Evolutionary conservation across 1,140 invertebrate species (phyloP), one percentile per base, ranked within the genome.

Genomic region (Halesus radiatus): DNA sequence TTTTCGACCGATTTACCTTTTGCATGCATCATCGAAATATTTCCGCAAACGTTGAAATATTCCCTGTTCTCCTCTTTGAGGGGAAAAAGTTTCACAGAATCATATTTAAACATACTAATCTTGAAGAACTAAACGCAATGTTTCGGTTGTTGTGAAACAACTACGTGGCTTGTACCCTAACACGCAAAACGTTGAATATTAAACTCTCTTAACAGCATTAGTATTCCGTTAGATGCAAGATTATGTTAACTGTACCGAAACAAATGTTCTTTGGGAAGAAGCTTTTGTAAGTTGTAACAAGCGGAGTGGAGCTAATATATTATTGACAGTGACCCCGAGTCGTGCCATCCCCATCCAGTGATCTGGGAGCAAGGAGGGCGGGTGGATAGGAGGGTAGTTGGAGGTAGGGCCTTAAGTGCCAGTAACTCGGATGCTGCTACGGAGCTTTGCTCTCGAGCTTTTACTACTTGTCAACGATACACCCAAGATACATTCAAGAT

Each of bases 241-340:
- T 52, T 22, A 72, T 22, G 68, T 53, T 52, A 50, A 53, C 68
- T 52, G 16, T 52, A 72, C 26, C 45, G 50, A 53, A 72, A 72
- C 20, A 72, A 72, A 72, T 72, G 68, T 72, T 72, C 26, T 29
- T 70, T 37, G 37, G 26, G 16, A 29, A 45, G 62, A 32, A 66
- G 62, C 66, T 70, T 32, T 72, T 72, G 68, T 72, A 72, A 72
- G 68, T 72, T 22, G 80, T 52, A 82, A 74, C 72, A 74, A 64
- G 50, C 58, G 74, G 77, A 76, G 76, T 70, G 75, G 29, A 79
- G 45, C 81, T 82, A 79, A 82, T 82, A 82, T 82, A 82, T 82
- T 82, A 82, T 82, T 82, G 77, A 82, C 81, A 82, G 62, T 76
- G 81, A 62, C 64, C 64, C 29, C 16, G 64, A 3, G 23, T 20